These are phyloP conservation scores for Drosophila demipolita DNA, from an alignment of 2,888 invertebrate genomes.

Conservation along the genomic window DNA sequence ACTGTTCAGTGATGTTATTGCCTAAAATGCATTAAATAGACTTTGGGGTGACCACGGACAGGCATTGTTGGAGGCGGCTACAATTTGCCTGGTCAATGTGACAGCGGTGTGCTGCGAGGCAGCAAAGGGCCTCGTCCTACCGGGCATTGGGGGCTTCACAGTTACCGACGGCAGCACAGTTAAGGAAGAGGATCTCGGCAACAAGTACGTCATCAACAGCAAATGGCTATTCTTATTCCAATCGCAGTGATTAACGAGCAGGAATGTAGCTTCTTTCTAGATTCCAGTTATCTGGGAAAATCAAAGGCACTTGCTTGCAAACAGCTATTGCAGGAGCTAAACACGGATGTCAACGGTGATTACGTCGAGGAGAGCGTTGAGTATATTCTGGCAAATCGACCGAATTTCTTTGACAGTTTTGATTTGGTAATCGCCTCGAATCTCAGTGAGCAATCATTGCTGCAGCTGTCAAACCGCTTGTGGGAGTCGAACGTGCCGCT, in stretches of 20 bases:
- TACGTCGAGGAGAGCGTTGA: slow-evolving; percentile 95
- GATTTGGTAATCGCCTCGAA: slow-evolving; percentile 88
- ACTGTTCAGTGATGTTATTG: accelerated
- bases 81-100: slow-evolving; percentile 97
- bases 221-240: neutral
- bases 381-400: slow-evolving; percentile 92
- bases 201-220: slow-evolving; percentile 88
- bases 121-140: slow-evolving; percentile 96
- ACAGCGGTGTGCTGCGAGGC: slow-evolving; percentile 97
- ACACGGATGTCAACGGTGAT: slow-evolving; percentile 96
- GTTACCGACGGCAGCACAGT: slow-evolving; percentile 94
- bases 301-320: slow-evolving; percentile 94
- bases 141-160: slow-evolving; percentile 96
- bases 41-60: slow-evolving; percentile 99
- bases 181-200: slow-evolving; percentile 95
- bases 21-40: slow-evolving; percentile 85
- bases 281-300: slow-evolving; percentile 91
- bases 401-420: slow-evolving; percentile 95
- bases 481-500: slow-evolving; percentile 95
- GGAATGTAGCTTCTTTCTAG: slow-evolving; percentile 93
- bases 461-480: slow-evolving; percentile 90
- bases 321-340: slow-evolving; percentile 93
- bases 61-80: slow-evolving; percentile 92
- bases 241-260: neutral
- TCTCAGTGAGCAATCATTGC: slow-evolving; percentile 86